Base-by-base conservation (phyloP, 2,888 invertebrate species). In the Caenorhabditis sp. region DNA sequence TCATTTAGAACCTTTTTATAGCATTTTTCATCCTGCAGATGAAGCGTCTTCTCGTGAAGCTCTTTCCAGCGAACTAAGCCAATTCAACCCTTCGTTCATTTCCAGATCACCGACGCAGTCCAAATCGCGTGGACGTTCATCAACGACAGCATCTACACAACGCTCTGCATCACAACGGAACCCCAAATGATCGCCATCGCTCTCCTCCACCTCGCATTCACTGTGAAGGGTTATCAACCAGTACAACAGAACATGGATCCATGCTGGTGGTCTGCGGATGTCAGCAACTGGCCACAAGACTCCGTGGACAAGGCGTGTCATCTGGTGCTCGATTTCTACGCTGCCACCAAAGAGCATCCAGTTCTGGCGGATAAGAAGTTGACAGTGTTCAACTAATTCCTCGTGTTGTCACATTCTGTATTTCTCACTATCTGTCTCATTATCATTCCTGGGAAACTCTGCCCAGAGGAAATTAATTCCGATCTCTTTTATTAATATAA, bases 81-180 rank as follows among this genome's bases (percentile, higher is more conserved):
- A 31, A 41, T 56, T 28, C 2, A 35, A 4, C 4, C 4, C 4
- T 44, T 10, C n/a, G n/a, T 47, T 47, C 16, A 38, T 49, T 80
- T 82, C 28, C 68, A 86, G 83, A 49, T 61, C 16, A 80, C 74
- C 2, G 81, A 79, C 31, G 96, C 98, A 95, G 96, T 98, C 0
- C 98, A 98, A 93, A 98, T 97, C 97, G 97, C 98, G 0, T 99
- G 98, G 98, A 98, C 98, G 6, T 99, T 99, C 93, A 96, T 98
- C 0, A 99, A 99, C 93, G 99, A 99, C 93, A 96, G 97, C 93
- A 94, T 98, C 86, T 97, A 97, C 92, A 99, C 99, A 4, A 98
- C 97, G 0, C 94, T 99, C 61, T 96, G 96, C 87, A 94, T 99
- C 63, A 97, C 98, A 93, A 99, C 98, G 97, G 98, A 99, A 93